Conservation (phyloP, 2,888 invertebrate species). For the Galeruca laticollis region DNA sequence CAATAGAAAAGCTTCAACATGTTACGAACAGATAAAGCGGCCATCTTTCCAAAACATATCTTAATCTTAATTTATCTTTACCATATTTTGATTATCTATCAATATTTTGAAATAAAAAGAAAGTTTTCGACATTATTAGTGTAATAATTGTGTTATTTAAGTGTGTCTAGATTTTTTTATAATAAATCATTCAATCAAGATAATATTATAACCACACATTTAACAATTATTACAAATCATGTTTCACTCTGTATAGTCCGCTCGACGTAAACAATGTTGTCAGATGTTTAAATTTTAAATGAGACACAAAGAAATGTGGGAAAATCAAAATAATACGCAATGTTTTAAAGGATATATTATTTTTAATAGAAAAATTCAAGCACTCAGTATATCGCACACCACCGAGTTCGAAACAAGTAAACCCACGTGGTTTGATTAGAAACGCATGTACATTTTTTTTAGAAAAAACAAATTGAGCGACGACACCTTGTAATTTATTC, state of each 20-base stretch:
- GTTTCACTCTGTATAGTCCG: background rate
- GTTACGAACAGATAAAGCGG: too few species aligned
- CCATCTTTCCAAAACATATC: background rate
- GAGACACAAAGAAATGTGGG: background rate
- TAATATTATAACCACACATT: too few species aligned
- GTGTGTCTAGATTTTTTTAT: too few species aligned
- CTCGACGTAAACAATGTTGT: background rate
- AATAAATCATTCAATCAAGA: too few species aligned
- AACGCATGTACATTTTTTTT: slow-evolving; percentile 35
- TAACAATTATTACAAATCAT: background rate
- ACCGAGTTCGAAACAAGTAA: slow-evolving; percentile 54
- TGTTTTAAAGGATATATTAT: slow-evolving; percentile 45
- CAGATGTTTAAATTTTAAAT: too few species aligned
- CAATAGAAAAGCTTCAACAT: too few species aligned
- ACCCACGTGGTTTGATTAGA: slow-evolving; percentile 52
- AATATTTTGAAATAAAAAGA: background rate
- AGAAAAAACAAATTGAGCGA: slow-evolving; percentile 27
- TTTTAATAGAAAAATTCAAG: slow-evolving; percentile 60
- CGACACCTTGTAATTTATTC: slow-evolving; percentile 24
- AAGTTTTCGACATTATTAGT: background rate
- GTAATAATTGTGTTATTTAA: too few species aligned
- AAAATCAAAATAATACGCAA: background rate
- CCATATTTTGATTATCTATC: background rate
- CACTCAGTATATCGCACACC: slow-evolving; percentile 59
- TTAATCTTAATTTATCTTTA: background rate